Evolutionary conservation across 2,113 vertebrate species (phyloP).

Genomic region (Bombycilla garrulus): DNA sequence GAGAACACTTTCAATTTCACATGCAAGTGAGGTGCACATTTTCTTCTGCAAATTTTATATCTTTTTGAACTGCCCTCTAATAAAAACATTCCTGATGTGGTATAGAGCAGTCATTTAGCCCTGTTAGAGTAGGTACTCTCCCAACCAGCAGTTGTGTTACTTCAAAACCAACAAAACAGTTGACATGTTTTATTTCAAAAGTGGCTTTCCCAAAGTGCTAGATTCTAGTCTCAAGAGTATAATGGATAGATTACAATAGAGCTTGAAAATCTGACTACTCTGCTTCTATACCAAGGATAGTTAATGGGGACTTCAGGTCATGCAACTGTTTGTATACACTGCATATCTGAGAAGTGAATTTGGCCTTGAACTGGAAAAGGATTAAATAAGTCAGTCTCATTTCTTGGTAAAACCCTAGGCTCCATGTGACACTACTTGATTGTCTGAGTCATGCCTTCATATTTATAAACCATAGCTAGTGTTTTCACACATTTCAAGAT

Average conservation of each 20-base stretch:
- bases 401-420: not conserved
- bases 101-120: not conserved
- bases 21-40: not conserved
- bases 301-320: not conserved
- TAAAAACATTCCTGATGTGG: not conserved
- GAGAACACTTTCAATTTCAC: not conserved
- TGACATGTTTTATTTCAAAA: not conserved
- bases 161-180: not conserved
- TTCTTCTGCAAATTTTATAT: not conserved
- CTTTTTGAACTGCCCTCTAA: not conserved
- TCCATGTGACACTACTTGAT: not conserved
- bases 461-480: not conserved
- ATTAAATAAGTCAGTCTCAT: not conserved
- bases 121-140: not conserved
- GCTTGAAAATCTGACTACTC: not conserved
- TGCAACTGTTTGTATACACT: not conserved
- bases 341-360: not conserved
- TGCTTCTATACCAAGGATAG: not conserved
- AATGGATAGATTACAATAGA: not conserved
- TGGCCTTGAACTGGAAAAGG: constrained; percentile 11
- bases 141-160: not conserved
- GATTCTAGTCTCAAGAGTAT: not conserved
- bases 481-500: constrained; percentile 32
- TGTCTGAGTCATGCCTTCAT: constrained; percentile 17
- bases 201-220: not conserved